phyloP scores from a whole-genome alignment of 2,797 vertebrate genomes.

The Scarus forsteni region DNA sequence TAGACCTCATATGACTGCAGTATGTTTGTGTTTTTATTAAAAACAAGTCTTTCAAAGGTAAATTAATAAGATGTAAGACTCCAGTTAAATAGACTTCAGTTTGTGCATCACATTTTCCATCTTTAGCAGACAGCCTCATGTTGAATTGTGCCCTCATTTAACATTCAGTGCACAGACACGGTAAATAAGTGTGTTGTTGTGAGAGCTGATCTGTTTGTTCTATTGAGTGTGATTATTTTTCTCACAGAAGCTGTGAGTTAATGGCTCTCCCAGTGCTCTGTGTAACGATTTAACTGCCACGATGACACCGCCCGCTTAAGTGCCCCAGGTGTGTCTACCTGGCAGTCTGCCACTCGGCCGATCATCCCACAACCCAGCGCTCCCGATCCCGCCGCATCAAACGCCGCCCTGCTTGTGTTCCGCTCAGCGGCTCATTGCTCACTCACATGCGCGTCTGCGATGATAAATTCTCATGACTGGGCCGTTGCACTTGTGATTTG shows the following conservation, averaged over 20 bases:
- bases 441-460: constrained; percentile 67
- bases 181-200: too few species aligned
- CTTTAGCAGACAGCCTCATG: too few species aligned
- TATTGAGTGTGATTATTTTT: constrained; percentile 1
- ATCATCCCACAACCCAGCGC: constrained; percentile 66
- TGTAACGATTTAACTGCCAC: constrained; percentile 33
- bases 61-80: too few species aligned
- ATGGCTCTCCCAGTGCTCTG: constrained; percentile 19
- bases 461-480: constrained; percentile 68
- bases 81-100: too few species aligned
- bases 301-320: constrained; percentile 44
- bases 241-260: constrained; percentile 42
- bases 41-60: too few species aligned
- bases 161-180: too few species aligned
- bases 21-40: too few species aligned
- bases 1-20: too few species aligned
- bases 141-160: too few species aligned
- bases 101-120: too few species aligned
- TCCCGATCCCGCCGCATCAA: constrained; percentile 46
- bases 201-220: not conserved
- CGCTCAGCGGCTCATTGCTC: constrained; percentile 67
- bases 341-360: constrained; percentile 63
- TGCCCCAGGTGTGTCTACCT: constrained; percentile 72
- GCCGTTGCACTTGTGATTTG: constrained; percentile 69
- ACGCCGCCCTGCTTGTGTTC: constrained; percentile 48